A percentile compares a stretch with the other conserved stretches of the same genome.
Conservation (phyloP, 2,113 vertebrate genomes). For the Marmota monax region DNA sequence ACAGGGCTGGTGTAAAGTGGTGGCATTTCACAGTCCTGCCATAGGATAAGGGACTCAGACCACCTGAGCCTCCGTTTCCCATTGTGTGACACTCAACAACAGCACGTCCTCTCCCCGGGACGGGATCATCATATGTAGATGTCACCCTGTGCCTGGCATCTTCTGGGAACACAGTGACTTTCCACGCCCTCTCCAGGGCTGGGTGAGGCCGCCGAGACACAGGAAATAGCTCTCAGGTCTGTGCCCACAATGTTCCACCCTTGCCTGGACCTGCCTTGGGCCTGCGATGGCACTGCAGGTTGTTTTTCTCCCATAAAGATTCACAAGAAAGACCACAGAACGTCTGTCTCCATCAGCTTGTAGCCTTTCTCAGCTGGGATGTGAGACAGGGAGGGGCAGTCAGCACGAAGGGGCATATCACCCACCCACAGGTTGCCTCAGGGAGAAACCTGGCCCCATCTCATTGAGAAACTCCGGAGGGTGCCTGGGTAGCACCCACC, state of each 20-base stretch:
- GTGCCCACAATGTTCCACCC: accelerated
- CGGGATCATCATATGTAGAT: accelerated
- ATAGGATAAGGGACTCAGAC: too few species aligned
- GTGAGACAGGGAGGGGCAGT: not conserved
- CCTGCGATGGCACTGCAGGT: not conserved
- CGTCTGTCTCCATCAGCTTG: not conserved
- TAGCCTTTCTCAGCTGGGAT: not conserved
- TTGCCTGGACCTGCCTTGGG: not conserved
- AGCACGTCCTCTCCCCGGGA: too few species aligned
- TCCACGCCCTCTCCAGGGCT: not conserved
- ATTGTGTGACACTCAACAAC: not conserved
- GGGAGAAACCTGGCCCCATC: not conserved
- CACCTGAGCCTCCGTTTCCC: not conserved
- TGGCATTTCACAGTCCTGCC: accelerated
- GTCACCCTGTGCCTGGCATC: not conserved
- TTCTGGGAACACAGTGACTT: not conserved
- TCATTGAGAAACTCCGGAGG: not conserved
- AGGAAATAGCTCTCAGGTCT: accelerated
- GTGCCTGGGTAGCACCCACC: accelerated
- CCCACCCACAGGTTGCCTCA: accelerated
- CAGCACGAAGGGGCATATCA: accelerated
- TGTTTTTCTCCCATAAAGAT: not conserved
- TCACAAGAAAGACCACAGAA: not conserved
- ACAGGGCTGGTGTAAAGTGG: accelerated
- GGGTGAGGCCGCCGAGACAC: accelerated